A percentile compares a stretch with the other conserved stretches of the same genome.
These are phyloP conservation scores for Orchesella cincta DNA, from an alignment of 1,140 invertebrate genomes.

Conservation along the genomic window DNA sequence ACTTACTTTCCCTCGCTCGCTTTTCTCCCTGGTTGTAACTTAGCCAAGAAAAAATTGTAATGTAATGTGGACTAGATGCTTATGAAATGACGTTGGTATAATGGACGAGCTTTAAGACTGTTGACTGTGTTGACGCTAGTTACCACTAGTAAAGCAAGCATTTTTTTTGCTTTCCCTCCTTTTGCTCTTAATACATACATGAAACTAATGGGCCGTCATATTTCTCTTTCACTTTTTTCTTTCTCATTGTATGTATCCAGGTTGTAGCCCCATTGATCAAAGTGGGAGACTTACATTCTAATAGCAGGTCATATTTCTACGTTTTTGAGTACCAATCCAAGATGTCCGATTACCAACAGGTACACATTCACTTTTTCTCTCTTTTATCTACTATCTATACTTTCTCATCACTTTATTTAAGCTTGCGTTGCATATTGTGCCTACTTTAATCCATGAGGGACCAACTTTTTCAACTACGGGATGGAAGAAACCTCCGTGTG, in stretches of 20 bases:
- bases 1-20: too few relatives aligned
- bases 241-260: slow-evolving; percentile 46
- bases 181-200: neutral
- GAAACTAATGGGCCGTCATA: slow-evolving; percentile 39
- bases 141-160: too few relatives aligned
- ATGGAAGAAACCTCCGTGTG: neutral
- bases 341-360: slow-evolving; percentile 84
- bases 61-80: too few relatives aligned
- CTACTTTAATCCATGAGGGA: neutral
- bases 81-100: neutral
- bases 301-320: slow-evolving; percentile 74
- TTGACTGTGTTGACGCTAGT: neutral
- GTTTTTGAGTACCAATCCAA: slow-evolving; percentile 93
- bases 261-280: slow-evolving; percentile 89
- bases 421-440: neutral
- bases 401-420: neutral
- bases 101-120: slow-evolving; percentile 3
- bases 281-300: slow-evolving; percentile 86
- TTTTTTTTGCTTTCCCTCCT: too few relatives aligned
- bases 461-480: neutral
- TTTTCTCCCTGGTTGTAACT: too few relatives aligned
- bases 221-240: slow-evolving; percentile 39
- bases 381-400: neutral
- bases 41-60: too few relatives aligned
- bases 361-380: slow-evolving; percentile 58